phyloP scores from a whole-genome alignment of 2,888 invertebrate genomes.

The Epiblema foenella region DNA sequence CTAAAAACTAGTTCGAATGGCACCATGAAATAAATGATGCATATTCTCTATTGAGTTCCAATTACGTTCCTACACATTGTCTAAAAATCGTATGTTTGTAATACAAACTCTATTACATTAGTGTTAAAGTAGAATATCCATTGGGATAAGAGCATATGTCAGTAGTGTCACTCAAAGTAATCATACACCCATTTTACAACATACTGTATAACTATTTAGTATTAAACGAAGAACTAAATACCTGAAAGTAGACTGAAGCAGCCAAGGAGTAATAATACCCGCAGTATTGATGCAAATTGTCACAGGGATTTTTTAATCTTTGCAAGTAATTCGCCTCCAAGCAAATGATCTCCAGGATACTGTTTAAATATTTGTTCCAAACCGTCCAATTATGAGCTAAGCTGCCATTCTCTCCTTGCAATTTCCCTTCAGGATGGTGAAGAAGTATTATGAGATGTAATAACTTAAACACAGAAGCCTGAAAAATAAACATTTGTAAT shows the following conservation, averaged over 20 bases:
- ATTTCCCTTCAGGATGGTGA: conserved; percentile 72
- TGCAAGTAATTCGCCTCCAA: conserved; percentile 67
- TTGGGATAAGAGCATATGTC: too few species aligned
- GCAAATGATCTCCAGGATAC: conserved; percentile 71
- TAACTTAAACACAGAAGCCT: conserved; percentile 70
- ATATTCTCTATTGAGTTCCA: too few species aligned
- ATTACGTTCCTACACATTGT: too few species aligned
- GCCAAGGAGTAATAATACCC: conserved; percentile 64
- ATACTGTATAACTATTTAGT: background rate
- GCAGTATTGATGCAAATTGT: conserved; percentile 54
- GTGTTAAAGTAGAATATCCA: too few species aligned
- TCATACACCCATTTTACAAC: background rate
- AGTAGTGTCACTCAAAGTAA: too few species aligned
- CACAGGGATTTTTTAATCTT: conserved; percentile 62
- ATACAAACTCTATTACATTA: too few species aligned
- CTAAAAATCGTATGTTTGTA: too few species aligned
- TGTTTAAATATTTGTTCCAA: conserved; percentile 71
- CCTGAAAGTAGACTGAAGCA: conserved; percentile 73
- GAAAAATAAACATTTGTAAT: conserved; percentile 48
- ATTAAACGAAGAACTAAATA: conserved; percentile 47
- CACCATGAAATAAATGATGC: too few species aligned
- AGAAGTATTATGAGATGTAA: conserved; percentile 64
- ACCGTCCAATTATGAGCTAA: conserved; percentile 67
- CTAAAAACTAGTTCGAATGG: too few species aligned
- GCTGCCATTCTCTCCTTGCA: conserved; percentile 61